These are phyloP conservation scores for Thamnaconus septentrionalis DNA, from an alignment of 2,113 vertebrate genomes.

Conservation along the genomic window DNA sequence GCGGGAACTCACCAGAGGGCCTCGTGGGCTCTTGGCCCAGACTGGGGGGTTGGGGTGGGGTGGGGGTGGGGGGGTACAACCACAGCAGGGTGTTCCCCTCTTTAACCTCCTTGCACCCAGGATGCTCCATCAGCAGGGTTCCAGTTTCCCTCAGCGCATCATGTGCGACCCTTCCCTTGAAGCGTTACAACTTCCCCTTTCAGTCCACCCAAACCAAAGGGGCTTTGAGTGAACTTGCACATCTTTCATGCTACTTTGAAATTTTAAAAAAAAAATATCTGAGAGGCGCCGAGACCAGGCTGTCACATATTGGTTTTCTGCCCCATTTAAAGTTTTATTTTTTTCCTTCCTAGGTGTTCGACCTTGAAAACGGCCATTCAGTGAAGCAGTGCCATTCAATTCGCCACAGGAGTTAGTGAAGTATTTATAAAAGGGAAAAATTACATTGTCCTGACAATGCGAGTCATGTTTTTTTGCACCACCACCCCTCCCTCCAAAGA, in stretches of 20 bases:
- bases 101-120: slow-evolving; percentile 32
- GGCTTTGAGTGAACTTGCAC: slow-evolving; percentile 35
- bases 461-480: not conserved
- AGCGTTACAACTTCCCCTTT: slow-evolving; percentile 45
- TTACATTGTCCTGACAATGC: not conserved
- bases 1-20: slow-evolving; percentile 67
- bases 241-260: slow-evolving; percentile 3
- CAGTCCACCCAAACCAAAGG: slow-evolving; percentile 33
- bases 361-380: not conserved
- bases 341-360: not conserved
- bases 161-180: slow-evolving; percentile 36
- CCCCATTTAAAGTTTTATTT: not conserved
- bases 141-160: slow-evolving; percentile 41
- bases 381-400: too few species aligned
- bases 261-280: not conserved
- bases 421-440: too few species aligned
- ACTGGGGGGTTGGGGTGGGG: slow-evolving; percentile 41
- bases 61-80: not conserved
- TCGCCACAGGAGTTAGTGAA: too few species aligned
- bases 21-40: slow-evolving; percentile 68
- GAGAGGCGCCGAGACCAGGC: not conserved
- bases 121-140: slow-evolving; percentile 1
- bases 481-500: too few species aligned
- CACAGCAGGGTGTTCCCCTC: slow-evolving; percentile 53
- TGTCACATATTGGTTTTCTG: not conserved